Conservation (phyloP, 2,888 invertebrate species). For the Gymnocheta viridis region DNA sequence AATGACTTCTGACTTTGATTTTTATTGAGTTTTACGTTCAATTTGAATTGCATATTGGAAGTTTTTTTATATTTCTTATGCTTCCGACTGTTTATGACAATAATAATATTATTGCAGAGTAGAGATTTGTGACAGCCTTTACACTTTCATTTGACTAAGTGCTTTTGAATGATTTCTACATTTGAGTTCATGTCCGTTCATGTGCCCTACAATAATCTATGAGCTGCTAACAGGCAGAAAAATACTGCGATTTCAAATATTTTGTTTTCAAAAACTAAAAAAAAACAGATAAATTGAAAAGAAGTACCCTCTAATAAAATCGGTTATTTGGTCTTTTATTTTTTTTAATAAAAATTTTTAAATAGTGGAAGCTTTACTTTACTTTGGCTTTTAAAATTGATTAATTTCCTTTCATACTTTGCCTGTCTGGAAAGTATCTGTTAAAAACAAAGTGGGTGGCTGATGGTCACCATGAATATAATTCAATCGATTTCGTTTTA, state of each 20-base stretch:
- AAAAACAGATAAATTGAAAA: too few species aligned
- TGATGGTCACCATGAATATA: constrained; percentile 12
- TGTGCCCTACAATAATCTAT: constrained; percentile 8
- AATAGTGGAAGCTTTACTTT: too few species aligned
- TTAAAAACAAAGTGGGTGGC: not conserved
- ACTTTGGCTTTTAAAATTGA: too few species aligned
- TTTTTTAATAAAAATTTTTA: too few species aligned
- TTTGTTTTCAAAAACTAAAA: too few species aligned
- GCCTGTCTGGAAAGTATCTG: not conserved
- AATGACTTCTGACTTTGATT: constrained; percentile 57
- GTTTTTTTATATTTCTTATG: not conserved
- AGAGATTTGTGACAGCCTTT: constrained; percentile 18
- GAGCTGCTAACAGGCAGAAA: too few species aligned
- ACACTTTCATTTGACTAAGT: constrained; percentile 61
- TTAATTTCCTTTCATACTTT: not conserved
- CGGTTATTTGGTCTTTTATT: too few species aligned
- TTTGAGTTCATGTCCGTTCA: not conserved
- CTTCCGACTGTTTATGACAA: not conserved
- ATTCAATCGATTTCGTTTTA: constrained; percentile 48
- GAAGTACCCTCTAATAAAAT: too few species aligned
- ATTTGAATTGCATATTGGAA: constrained; percentile 32
- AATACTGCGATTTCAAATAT: too few species aligned
- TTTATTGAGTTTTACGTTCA: constrained; percentile 46
- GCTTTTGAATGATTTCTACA: constrained; percentile 55
- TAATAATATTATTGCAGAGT: not conserved